Conservation (phyloP, 2,797 vertebrate genomes). For the Coregonus suidteri region DNA sequence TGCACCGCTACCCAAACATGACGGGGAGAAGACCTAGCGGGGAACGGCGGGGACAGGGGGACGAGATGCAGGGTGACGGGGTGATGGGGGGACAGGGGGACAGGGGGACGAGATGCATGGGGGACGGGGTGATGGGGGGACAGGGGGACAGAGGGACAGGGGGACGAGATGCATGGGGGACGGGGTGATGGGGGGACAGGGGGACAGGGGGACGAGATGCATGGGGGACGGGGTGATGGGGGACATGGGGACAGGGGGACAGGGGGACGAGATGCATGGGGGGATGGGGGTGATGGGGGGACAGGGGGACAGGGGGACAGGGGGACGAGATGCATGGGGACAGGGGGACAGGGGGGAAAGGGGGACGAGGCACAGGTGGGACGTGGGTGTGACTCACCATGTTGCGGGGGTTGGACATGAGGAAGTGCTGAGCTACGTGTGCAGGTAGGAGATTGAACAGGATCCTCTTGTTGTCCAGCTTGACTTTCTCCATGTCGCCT, state of each 20-base stretch:
- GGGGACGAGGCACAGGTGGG: background rate
- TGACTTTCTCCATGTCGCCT: constrained; percentile 97
- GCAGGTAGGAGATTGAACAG: constrained; percentile 96
- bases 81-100: background rate
- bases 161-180: background rate
- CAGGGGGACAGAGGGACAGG: background rate
- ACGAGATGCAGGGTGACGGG: background rate
- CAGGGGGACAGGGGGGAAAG: background rate
- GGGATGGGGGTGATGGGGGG: too few relatives aligned
- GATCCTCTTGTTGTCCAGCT: constrained; percentile 96
- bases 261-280: background rate
- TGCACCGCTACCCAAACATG: background rate
- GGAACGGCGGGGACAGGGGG: background rate
- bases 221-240: background rate
- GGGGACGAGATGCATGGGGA: background rate
- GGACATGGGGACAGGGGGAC: background rate
- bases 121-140: too few relatives aligned
- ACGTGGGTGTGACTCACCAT: constrained; percentile 84
- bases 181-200: background rate
- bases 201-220: background rate
- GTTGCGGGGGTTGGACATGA: constrained; percentile 96
- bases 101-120: too few relatives aligned
- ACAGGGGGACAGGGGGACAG: background rate
- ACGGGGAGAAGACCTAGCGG: background rate
- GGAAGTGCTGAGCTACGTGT: constrained; percentile 97